Evolutionary conservation across 37 sponge, comb jelly and placozoan genomes (phyloP).

Genomic region (Aphrocallistes beatrix): DNA sequence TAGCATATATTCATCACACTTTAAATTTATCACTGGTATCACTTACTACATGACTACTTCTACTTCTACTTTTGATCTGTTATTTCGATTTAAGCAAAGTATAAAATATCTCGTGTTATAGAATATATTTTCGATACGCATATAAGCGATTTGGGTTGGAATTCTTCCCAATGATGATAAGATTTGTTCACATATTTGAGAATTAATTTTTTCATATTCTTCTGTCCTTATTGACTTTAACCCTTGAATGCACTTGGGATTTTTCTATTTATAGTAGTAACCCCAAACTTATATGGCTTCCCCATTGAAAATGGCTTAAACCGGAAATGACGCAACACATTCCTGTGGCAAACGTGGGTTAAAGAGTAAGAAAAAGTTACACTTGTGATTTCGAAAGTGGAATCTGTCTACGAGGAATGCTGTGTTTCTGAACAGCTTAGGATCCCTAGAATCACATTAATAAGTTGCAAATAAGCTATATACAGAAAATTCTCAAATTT

Average conservation of each 20-base stretch:
- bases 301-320: too few species aligned
- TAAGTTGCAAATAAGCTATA: background rate
- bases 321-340: too few species aligned
- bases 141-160: background rate
- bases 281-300: too few species aligned
- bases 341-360: too few species aligned
- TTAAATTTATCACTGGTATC: too few species aligned
- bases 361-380: background rate
- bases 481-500: too few species aligned
- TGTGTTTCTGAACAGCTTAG: background rate
- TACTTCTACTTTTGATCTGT: background rate
- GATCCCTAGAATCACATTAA: background rate
- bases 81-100: background rate
- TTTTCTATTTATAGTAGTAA: too few species aligned
- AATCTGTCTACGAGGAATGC: background rate
- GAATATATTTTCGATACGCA: background rate
- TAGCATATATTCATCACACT: too few species aligned
- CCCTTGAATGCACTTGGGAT: too few species aligned
- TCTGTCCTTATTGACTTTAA: background rate
- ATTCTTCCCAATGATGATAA: too few species aligned
- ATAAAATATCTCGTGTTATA: background rate
- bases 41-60: too few species aligned
- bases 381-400: background rate
- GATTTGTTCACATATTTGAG: background rate
- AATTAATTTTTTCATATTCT: background rate